Conservation (phyloP, 2,113 vertebrate genomes). For the Echinops telfairi region DNA sequence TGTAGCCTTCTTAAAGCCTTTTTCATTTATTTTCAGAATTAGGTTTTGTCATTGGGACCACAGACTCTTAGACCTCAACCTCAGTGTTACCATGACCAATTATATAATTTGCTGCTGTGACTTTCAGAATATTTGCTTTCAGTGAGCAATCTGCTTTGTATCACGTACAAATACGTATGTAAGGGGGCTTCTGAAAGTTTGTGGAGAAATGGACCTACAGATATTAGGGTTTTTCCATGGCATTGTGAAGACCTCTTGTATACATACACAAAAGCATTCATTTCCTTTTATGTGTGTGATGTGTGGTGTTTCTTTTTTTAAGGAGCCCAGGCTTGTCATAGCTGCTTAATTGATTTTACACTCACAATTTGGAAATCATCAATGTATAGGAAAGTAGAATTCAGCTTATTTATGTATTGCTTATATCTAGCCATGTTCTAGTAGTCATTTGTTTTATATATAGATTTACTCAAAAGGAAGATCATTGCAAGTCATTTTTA, state of each 20-base stretch:
- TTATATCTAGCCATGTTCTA: too few species aligned
- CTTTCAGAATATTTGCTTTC: conserved; percentile 25
- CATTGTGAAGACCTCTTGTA: background rate
- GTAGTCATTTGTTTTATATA: background rate
- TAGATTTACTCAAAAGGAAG: background rate
- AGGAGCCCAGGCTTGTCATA: background rate
- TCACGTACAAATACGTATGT: background rate
- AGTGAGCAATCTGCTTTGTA: conserved; percentile 49
- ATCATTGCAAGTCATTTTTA: conserved; percentile 26
- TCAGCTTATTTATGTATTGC: background rate
- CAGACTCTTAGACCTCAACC: background rate
- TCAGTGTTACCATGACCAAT: conserved; percentile 22
- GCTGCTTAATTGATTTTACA: background rate
- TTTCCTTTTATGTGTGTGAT: too few species aligned
- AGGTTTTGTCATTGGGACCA: too few species aligned
- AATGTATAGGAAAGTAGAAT: background rate
- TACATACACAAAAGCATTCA: background rate
- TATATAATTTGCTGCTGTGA: conserved; percentile 1
- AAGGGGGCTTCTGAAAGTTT: too few species aligned
- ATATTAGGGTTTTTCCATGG: too few species aligned
- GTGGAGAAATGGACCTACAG: too few species aligned
- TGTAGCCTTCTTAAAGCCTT: conserved; percentile 29
- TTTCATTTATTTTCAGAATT: conserved; percentile 57
- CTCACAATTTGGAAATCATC: conserved; percentile 22
- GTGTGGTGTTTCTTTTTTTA: too few species aligned